A percentile compares a stretch with the other conserved stretches of the same genome.
phyloP scores from a whole-genome alignment of 2,113 vertebrate species.

The Piprites chloris region DNA sequence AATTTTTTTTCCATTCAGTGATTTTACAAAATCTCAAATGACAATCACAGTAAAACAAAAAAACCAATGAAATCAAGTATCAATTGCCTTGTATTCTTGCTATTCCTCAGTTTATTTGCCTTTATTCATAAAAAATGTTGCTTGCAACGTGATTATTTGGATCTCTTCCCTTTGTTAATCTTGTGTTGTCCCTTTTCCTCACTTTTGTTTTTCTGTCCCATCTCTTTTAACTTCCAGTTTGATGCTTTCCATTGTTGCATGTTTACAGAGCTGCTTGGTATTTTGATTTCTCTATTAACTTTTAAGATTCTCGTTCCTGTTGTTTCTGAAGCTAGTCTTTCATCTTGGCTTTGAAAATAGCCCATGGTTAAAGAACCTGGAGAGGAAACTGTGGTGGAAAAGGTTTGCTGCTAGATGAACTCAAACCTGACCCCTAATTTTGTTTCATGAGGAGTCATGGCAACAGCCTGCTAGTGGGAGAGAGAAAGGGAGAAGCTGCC shows the following conservation, averaged over 20 bases:
- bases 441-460: slow-evolving; percentile 41
- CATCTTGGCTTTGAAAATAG: slow-evolving; percentile 37
- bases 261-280: background rate
- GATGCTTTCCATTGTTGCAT: background rate
- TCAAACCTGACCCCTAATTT: slow-evolving; percentile 51
- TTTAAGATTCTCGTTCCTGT: background rate
- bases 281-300: background rate
- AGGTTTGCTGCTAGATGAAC: slow-evolving; percentile 46
- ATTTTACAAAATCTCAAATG: background rate
- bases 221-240: background rate
- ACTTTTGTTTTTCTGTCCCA: background rate
- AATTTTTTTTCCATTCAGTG: background rate
- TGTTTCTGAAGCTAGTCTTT: background rate
- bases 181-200: background rate
- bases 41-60: background rate
- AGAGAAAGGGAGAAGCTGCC: background rate
- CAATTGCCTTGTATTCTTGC: background rate
- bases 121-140: background rate
- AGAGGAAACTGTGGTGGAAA: background rate
- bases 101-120: background rate
- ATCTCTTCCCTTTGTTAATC: background rate
- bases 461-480: slow-evolving; percentile 3
- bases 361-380: background rate
- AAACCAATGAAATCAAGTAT: background rate
- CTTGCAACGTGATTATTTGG: background rate